phyloP scores from a whole-genome alignment of 2,888 invertebrate genomes.

The Tolmerus cingulatus region DNA sequence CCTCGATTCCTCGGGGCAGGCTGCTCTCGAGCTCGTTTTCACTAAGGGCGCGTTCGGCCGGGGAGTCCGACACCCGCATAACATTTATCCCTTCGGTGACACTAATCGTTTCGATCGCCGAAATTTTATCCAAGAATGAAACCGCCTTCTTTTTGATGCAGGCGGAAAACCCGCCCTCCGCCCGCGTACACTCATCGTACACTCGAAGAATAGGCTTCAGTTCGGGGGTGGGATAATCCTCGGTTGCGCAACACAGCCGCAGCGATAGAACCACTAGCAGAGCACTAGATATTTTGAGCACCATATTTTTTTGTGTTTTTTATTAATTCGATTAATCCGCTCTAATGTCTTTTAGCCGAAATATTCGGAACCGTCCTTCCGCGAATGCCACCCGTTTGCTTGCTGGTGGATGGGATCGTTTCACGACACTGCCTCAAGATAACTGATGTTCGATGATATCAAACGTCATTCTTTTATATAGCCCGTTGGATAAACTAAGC shows the following conservation, averaged over 20 bases:
- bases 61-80: conserved; percentile 66
- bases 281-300: conserved; percentile 56
- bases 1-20: conserved; percentile 72
- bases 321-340: conserved; percentile 46
- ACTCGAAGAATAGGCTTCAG: conserved; percentile 73
- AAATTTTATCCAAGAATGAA: conserved; percentile 78
- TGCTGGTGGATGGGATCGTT: conserved; percentile 1
- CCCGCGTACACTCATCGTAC: conserved; percentile 79
- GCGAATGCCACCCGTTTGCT: conserved; percentile 5
- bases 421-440: conserved; percentile 60
- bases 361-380: conserved; percentile 60
- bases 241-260: conserved; percentile 43
- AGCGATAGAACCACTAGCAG: conserved; percentile 53
- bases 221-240: conserved; percentile 67
- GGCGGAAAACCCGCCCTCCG: conserved; percentile 73
- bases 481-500: conserved; percentile 39
- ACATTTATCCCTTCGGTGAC: conserved; percentile 75
- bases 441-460: conserved; percentile 65
- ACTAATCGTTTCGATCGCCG: conserved; percentile 73
- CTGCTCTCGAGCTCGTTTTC: conserved; percentile 76
- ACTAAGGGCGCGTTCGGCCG: conserved; percentile 58
- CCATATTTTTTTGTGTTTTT: background rate
- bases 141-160: conserved; percentile 85
- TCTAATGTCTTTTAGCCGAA: background rate
- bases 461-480: conserved; percentile 63